These are phyloP conservation scores for Eustalomyia histrio DNA, from an alignment of 2,888 invertebrate genomes.

Conservation along the genomic window DNA sequence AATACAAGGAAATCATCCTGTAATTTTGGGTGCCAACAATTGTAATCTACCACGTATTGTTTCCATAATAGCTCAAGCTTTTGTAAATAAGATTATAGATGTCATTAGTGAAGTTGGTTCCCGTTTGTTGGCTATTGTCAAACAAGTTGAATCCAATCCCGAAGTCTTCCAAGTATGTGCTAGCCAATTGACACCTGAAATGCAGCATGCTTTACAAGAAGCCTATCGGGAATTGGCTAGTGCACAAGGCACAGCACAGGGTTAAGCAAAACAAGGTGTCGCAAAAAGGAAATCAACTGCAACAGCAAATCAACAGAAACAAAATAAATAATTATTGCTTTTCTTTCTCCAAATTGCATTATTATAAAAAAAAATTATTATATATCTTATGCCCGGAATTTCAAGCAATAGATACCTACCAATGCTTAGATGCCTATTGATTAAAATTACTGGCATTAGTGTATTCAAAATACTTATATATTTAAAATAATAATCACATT, in stretches of 20 bases:
- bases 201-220: slow-evolving; percentile 90
- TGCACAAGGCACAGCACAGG: slow-evolving; percentile 63
- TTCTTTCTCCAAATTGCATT: slow-evolving; percentile 56
- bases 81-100: slow-evolving; percentile 90
- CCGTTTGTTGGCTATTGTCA: slow-evolving; percentile 90
- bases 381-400: too few relatives aligned
- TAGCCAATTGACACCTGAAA: slow-evolving; percentile 87
- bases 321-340: slow-evolving; percentile 45
- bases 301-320: not conserved
- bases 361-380: slow-evolving; percentile 52
- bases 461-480: slow-evolving; percentile 58
- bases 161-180: slow-evolving; percentile 91
- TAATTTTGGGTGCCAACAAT: slow-evolving; percentile 91
- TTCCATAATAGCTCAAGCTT: slow-evolving; percentile 93
- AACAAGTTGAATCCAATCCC: slow-evolving; percentile 91
- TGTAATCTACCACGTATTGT: slow-evolving; percentile 93
- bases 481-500: slow-evolving; percentile 38
- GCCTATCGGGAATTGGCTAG: slow-evolving; percentile 80
- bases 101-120: slow-evolving; percentile 86
- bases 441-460: too few relatives aligned
- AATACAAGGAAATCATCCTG: slow-evolving; percentile 93
- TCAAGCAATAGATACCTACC: too few relatives aligned
- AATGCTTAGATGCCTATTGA: too few relatives aligned
- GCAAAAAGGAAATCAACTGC: too few relatives aligned
- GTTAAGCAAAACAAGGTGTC: slow-evolving; percentile 41